phyloP scores from a whole-genome alignment of 2,113 vertebrate species.

The Thalassarche chlororhynchos region DNA sequence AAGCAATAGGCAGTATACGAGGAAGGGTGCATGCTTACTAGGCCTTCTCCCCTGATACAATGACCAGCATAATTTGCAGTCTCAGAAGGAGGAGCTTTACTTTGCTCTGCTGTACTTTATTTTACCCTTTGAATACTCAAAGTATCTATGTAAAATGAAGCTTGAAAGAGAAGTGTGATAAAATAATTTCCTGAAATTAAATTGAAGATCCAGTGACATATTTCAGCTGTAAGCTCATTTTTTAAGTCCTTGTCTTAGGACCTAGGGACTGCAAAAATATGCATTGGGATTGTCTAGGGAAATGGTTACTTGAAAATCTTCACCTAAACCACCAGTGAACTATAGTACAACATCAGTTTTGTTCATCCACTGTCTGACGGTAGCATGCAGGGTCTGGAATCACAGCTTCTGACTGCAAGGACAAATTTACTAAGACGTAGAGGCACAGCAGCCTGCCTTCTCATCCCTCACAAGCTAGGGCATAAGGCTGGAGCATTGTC shows the following conservation, averaged over 20 bases:
- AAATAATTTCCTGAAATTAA: background rate
- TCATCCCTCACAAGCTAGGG: background rate
- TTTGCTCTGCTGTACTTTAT: background rate
- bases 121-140: background rate
- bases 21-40: background rate
- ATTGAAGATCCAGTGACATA: background rate
- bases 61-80: background rate
- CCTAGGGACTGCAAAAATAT: background rate
- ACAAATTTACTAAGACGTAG: background rate
- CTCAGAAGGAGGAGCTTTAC: background rate
- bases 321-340: background rate
- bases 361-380: background rate
- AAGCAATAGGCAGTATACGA: background rate
- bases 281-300: background rate
- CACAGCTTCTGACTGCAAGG: background rate
- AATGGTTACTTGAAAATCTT: background rate
- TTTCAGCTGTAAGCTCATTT: background rate
- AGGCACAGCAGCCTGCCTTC: background rate
- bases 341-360: background rate
- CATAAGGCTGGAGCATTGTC: background rate
- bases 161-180: background rate
- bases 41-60: background rate
- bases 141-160: background rate
- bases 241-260: background rate
- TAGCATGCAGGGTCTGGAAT: background rate